These are phyloP conservation scores for Epizoanthus stellaris DNA, from an alignment of 92 coral and sea anemone genomes.

Conservation along the genomic window DNA sequence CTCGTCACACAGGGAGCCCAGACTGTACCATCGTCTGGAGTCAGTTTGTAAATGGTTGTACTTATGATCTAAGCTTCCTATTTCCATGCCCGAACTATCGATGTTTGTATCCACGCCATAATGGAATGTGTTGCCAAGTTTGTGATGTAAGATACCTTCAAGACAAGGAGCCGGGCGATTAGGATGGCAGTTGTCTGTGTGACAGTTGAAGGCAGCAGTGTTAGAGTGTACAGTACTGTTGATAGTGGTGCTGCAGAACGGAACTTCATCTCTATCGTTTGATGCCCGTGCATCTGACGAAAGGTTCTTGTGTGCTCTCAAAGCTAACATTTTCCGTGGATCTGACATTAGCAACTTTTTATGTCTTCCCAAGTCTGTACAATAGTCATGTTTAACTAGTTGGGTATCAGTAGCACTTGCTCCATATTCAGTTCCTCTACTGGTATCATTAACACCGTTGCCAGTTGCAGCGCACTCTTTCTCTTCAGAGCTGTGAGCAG, in stretches of 20 bases:
- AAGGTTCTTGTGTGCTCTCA: neutral
- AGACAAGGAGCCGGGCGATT: neutral
- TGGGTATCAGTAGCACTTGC: neutral
- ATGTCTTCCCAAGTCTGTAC: neutral
- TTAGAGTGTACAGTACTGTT: neutral
- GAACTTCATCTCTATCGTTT: neutral
- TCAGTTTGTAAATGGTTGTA: constrained; percentile 25
- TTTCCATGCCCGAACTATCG: neutral
- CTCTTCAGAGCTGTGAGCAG: neutral
- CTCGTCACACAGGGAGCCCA: constrained; percentile 44
- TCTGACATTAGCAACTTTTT: neutral
- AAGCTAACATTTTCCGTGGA: neutral
- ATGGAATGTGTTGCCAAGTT: neutral
- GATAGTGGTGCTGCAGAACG: neutral
- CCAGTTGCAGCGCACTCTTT: neutral
- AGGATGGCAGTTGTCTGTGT: no score
- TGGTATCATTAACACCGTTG: neutral
- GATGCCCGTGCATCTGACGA: neutral
- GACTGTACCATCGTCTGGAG: constrained; percentile 39
- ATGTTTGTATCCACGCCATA: neutral
- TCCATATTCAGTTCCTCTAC: neutral
- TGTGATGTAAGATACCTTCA: neutral
- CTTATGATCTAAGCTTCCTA: neutral
- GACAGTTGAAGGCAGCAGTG: neutral
- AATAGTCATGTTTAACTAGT: neutral